Conservation (phyloP, 2,888 invertebrate species). For the Thumatha senex region DNA sequence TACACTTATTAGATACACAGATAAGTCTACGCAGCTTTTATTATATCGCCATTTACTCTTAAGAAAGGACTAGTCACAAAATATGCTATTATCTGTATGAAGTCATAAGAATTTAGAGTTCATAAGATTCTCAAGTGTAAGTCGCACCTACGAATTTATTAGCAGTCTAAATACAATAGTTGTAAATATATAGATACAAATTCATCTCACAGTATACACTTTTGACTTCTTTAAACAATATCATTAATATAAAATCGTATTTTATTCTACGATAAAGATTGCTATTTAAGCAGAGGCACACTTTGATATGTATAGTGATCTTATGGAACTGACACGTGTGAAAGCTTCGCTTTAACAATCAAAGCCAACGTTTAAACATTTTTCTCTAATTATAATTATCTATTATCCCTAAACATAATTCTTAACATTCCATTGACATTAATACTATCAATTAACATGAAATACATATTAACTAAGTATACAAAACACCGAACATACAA, state of each 20-base stretch:
- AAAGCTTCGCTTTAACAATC: constrained; percentile 73
- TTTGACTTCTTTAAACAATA: constrained; percentile 50
- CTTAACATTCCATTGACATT: constrained; percentile 31
- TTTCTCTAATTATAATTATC: constrained; percentile 43
- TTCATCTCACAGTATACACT: constrained; percentile 72
- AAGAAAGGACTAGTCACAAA: constrained; percentile 76
- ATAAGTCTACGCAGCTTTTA: constrained; percentile 55
- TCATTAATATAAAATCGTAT: constrained; percentile 73
- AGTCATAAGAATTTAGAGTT: constrained; percentile 82
- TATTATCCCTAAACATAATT: constrained; percentile 12
- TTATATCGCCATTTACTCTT: constrained; percentile 61
- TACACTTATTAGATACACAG: constrained; percentile 43
- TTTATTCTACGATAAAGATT: constrained; percentile 74
- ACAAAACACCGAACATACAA: constrained; percentile 47
- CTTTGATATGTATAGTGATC: constrained; percentile 79
- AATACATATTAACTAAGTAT: constrained; percentile 46
- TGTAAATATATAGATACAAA: constrained; percentile 76
- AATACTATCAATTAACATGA: constrained; percentile 36
- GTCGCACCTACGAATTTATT: constrained; percentile 66
- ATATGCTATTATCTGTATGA: constrained; percentile 72
- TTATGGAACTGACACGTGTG: constrained; percentile 51
- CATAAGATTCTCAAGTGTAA: constrained; percentile 79
- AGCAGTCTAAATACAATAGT: constrained; percentile 72
- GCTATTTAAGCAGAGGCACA: constrained; percentile 82
- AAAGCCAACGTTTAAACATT: constrained; percentile 62